Evolutionary conservation across 2,888 invertebrate species (phyloP).

Genomic region (Dicyrtoma fusca): DNA sequence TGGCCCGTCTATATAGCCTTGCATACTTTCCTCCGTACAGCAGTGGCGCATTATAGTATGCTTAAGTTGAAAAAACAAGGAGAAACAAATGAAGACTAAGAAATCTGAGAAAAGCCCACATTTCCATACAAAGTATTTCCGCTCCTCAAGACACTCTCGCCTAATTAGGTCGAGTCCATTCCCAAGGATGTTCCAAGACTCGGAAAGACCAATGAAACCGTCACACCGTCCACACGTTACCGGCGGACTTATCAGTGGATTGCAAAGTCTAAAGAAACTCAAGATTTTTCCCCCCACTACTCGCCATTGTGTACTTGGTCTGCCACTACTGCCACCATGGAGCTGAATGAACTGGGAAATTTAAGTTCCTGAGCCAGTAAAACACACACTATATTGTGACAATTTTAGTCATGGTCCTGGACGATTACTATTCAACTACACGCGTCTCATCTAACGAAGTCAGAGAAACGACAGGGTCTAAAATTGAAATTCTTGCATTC

Average conservation of each 20-base stretch:
- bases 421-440: slow-evolving; percentile 23
- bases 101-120: slow-evolving; percentile 34
- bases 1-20: no score
- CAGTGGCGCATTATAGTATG: not conserved
- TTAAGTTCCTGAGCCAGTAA: slow-evolving; percentile 3
- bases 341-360: slow-evolving; percentile 6
- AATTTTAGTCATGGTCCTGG: slow-evolving; percentile 22
- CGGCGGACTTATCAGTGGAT: slow-evolving; percentile 3
- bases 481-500: slow-evolving; percentile 30
- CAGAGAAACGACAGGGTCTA: slow-evolving; percentile 13
- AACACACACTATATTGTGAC: slow-evolving; percentile 20
- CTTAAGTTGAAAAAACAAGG: not conserved
- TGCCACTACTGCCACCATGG: no score
- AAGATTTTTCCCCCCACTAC: slow-evolving; percentile 17
- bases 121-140: slow-evolving; percentile 38
- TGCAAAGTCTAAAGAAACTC: slow-evolving; percentile 17
- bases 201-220: not conserved
- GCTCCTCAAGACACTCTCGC: not conserved
- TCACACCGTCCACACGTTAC: slow-evolving; percentile 11
- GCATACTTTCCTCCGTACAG: no score
- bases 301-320: not conserved
- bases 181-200: slow-evolving; percentile 12
- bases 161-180: slow-evolving; percentile 41
- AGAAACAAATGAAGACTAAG: slow-evolving; percentile 32
- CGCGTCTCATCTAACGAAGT: not conserved